These are phyloP conservation scores for Pollimyrus isidori DNA, from an alignment of 2,113 vertebrate genomes.

Conservation along the genomic window DNA sequence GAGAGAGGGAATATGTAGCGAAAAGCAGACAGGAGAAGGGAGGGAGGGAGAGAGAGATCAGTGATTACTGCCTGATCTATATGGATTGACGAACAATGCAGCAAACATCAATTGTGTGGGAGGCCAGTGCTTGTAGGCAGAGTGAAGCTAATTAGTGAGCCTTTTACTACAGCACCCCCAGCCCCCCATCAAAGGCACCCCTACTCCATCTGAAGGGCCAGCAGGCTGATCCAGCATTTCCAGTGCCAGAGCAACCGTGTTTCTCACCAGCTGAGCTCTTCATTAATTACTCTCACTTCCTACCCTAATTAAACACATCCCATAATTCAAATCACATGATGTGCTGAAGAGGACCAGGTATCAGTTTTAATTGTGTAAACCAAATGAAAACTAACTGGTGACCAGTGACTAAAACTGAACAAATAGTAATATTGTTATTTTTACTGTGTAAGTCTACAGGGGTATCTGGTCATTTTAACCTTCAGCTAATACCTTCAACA, in stretches of 20 bases:
- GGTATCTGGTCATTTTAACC: neutral
- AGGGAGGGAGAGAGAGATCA: neutral
- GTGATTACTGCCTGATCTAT: neutral
- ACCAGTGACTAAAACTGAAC: neutral
- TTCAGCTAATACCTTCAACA: neutral
- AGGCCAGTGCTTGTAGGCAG: neutral
- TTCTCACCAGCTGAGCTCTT: neutral
- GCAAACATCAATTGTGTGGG: neutral
- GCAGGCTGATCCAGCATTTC: neutral
- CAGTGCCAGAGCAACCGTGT: neutral
- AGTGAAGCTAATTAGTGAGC: neutral
- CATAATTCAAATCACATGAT: neutral
- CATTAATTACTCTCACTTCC: neutral
- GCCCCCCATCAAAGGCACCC: neutral
- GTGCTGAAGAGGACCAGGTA: neutral
- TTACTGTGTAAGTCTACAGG: neutral
- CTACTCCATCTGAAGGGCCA: neutral
- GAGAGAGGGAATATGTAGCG: neutral
- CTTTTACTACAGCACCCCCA: neutral
- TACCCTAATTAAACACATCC: neutral
- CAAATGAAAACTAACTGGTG: neutral
- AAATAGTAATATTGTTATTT: neutral
- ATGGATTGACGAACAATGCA: neutral
- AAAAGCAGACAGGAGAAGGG: neutral
- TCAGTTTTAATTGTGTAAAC: neutral